Percentiles rank a stretch among this genome's conserved stretches.
These are phyloP conservation scores for Subacronicta megacephala DNA, from an alignment of 2,888 invertebrate genomes.

Conservation along the genomic window DNA sequence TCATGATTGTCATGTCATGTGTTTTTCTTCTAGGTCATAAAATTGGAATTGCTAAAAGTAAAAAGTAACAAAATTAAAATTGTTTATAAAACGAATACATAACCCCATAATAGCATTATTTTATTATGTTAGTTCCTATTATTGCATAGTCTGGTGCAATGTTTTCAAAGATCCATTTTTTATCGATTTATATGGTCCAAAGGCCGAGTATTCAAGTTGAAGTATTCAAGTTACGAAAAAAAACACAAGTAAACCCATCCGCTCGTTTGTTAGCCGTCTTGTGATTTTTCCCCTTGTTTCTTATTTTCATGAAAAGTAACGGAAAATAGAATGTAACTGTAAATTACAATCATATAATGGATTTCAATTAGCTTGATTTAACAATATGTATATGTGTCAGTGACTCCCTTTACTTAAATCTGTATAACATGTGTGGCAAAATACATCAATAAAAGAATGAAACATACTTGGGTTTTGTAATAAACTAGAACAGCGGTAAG, in stretches of 20 bases:
- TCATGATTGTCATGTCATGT: no score
- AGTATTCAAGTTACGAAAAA: slow-evolving; percentile 49
- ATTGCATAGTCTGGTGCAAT: no score
- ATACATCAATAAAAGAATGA: slow-evolving; percentile 84
- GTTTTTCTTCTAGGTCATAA: no score
- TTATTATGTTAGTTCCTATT: no score
- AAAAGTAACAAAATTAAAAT: no score
- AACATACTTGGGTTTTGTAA: slow-evolving; percentile 83
- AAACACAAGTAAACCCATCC: slow-evolving; percentile 60
- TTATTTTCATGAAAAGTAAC: slow-evolving; percentile 83
- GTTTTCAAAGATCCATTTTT: no score
- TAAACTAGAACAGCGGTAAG: slow-evolving; percentile 82
- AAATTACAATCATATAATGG: slow-evolving; percentile 64
- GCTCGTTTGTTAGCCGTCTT: slow-evolving; percentile 72
- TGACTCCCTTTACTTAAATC: slow-evolving; percentile 59
- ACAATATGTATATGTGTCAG: slow-evolving; percentile 45
- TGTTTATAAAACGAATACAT: no score
- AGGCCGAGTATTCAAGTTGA: slow-evolving; percentile 34
- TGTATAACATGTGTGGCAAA: slow-evolving; percentile 82
- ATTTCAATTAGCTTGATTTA: slow-evolving; percentile 50
- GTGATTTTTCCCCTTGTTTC: slow-evolving; percentile 78
- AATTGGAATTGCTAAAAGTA: no score
- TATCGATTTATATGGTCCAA: slow-evolving; percentile 17
- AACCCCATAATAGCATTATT: no score
- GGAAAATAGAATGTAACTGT: slow-evolving; percentile 81